Evolutionary conservation across 2,888 invertebrate genomes (phyloP).

Genomic region (Apotomis capreana): DNA sequence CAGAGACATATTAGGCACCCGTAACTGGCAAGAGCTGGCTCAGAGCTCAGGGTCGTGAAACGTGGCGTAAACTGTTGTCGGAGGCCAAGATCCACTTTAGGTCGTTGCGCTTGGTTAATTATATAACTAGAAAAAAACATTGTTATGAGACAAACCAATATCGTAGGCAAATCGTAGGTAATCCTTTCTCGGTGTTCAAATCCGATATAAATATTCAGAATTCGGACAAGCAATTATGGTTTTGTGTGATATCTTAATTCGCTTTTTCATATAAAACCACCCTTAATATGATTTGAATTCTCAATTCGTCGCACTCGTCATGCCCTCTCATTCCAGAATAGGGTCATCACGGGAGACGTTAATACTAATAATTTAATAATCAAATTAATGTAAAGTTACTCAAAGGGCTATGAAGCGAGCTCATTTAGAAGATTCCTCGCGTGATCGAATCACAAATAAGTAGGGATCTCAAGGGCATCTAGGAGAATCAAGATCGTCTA

Average conservation of each 20-base stretch:
- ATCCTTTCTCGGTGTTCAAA: not conserved
- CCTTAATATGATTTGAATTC: constrained; percentile 40
- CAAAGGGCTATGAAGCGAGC: too few species aligned
- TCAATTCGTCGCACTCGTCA: constrained; percentile 37
- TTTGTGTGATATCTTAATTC: constrained; percentile 30
- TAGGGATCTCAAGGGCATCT: too few species aligned
- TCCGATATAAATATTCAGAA: constrained; percentile 4
- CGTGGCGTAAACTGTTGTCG: too few species aligned
- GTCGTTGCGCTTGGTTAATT: too few species aligned
- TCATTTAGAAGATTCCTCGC: too few species aligned
- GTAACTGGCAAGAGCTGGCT: too few species aligned
- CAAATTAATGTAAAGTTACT: not conserved
- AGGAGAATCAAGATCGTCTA: too few species aligned
- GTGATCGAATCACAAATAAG: too few species aligned
- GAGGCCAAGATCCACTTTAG: too few species aligned
- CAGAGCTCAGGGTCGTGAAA: too few species aligned
- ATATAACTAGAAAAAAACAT: not conserved
- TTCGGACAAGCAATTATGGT: constrained; percentile 31
- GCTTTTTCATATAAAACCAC: constrained; percentile 37
- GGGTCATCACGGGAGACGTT: constrained; percentile 12
- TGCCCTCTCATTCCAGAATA: constrained; percentile 44
- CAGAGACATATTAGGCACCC: too few species aligned
- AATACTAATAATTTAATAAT: not conserved
- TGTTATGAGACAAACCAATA: not conserved
- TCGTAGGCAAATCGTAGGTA: too few species aligned